A percentile compares a stretch with the other conserved stretches of the same genome.
These are phyloP conservation scores for Habropoda laboriosa DNA, from an alignment of 1,140 invertebrate genomes.

Conservation along the genomic window DNA sequence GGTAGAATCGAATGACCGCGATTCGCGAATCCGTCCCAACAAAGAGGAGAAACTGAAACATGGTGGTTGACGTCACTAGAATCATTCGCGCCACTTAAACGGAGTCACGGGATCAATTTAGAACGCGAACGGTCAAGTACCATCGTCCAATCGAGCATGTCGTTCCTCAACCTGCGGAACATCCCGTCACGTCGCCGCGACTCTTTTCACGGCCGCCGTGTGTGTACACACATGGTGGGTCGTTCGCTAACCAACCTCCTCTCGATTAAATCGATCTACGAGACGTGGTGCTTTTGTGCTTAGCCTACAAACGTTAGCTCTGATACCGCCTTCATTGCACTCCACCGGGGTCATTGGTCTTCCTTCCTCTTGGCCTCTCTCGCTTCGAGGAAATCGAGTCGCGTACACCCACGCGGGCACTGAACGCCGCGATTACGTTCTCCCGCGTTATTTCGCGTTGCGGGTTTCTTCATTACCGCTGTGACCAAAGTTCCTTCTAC, in stretches of 20 bases:
- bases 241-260: too few relatives aligned
- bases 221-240: too few relatives aligned
- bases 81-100: conserved; percentile 72
- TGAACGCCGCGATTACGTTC: neutral
- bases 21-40: conserved; percentile 1
- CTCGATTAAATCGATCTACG: too few relatives aligned
- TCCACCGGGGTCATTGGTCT: conserved; percentile 74
- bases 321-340: conserved; percentile 56
- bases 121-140: conserved; percentile 64
- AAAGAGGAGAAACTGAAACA: conserved; percentile 14
- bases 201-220: conserved; percentile 9
- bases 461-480: too few relatives aligned
- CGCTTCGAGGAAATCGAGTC: conserved; percentile 34
- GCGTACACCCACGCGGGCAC: conserved; percentile 6
- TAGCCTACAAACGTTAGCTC: neutral
- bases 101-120: conserved; percentile 75
- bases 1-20: neutral
- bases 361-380: conserved; percentile 54
- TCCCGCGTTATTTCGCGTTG: too few relatives aligned
- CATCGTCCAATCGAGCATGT: conserved; percentile 43
- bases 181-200: too few relatives aligned
- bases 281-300: too few relatives aligned
- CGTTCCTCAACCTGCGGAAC: conserved; percentile 31
- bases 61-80: conserved; percentile 60
- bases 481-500: accelerated